Percentiles rank a stretch among this genome's conserved stretches.
Conservation (phyloP, 2,797 vertebrate genomes). For the Alectoris magna region DNA sequence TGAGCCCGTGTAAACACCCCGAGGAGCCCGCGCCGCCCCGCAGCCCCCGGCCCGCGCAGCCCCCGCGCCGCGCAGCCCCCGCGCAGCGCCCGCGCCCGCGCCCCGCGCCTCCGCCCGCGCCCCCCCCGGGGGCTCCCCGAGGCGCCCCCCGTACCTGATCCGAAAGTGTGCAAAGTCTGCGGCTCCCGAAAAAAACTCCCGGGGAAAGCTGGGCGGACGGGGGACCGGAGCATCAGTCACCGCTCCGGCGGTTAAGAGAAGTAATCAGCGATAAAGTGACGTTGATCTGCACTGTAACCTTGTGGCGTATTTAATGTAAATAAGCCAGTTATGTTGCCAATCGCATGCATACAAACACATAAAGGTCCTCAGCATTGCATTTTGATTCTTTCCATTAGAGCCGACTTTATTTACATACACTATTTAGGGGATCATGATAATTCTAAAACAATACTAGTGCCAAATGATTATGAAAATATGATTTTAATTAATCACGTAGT, state of each 20-base stretch:
- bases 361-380: constrained; percentile 89
- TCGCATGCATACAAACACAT: constrained; percentile 89
- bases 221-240: constrained; percentile 90
- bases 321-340: constrained; percentile 98
- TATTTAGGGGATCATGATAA: constrained; percentile 87
- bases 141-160: constrained; percentile 89
- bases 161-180: constrained; percentile 88
- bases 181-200: constrained; percentile 87
- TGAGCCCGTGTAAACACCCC: constrained; percentile 90
- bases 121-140: constrained; percentile 68
- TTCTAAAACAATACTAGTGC: constrained; percentile 89
- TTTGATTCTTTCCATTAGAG: constrained; percentile 88
- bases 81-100: constrained; percentile 76
- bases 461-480: constrained; percentile 94
- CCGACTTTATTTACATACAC: constrained; percentile 89
- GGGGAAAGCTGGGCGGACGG: constrained; percentile 86
- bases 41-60: constrained; percentile 76
- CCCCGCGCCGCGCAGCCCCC: constrained; percentile 74
- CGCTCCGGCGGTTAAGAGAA: constrained; percentile 92
- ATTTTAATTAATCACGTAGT: constrained; percentile 92
- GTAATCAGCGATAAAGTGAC: constrained; percentile 99
- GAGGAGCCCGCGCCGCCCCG: constrained; percentile 81
- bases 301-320: constrained; percentile 99
- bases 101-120: constrained; percentile 77
- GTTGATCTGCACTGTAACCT: constrained; percentile 99